These are phyloP conservation scores for Alligator sinensis DNA, from an alignment of 2,113 vertebrate genomes.

Conservation along the genomic window DNA sequence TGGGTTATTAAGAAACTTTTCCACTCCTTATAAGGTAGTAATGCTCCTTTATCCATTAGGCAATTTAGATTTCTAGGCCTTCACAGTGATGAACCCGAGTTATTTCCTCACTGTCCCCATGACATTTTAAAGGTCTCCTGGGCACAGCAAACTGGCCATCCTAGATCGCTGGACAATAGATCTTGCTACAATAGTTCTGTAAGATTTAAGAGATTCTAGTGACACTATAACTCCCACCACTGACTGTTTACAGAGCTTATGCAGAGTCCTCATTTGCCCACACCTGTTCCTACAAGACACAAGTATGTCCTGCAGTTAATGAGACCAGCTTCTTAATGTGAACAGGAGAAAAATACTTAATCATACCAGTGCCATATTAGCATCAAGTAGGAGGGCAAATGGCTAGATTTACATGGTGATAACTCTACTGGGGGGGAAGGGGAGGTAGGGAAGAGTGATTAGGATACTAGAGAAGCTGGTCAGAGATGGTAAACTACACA, in stretches of 20 bases:
- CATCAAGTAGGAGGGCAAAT: neutral
- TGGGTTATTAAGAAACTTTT: neutral
- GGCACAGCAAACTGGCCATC: neutral
- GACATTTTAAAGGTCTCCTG: neutral
- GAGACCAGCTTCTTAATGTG: neutral
- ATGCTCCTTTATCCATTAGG: no score
- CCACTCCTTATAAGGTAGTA: neutral
- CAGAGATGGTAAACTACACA: accelerated
- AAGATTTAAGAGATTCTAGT: no score
- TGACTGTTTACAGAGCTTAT: accelerated
- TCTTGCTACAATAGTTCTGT: neutral
- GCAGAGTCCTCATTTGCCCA: neutral
- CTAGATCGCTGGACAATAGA: neutral
- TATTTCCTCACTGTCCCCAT: no score
- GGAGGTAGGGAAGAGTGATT: neutral
- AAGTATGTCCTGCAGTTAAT: neutral
- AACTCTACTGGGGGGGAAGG: neutral
- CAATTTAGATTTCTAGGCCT: no score
- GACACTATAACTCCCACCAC: neutral
- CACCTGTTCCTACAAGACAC: neutral
- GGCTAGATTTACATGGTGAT: accelerated
- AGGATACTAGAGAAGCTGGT: accelerated
- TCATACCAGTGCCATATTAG: neutral
- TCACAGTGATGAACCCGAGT: no score
- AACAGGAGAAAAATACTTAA: neutral